Conservation (phyloP, 2,113 vertebrate species). For the Butastur rufipennis region DNA sequence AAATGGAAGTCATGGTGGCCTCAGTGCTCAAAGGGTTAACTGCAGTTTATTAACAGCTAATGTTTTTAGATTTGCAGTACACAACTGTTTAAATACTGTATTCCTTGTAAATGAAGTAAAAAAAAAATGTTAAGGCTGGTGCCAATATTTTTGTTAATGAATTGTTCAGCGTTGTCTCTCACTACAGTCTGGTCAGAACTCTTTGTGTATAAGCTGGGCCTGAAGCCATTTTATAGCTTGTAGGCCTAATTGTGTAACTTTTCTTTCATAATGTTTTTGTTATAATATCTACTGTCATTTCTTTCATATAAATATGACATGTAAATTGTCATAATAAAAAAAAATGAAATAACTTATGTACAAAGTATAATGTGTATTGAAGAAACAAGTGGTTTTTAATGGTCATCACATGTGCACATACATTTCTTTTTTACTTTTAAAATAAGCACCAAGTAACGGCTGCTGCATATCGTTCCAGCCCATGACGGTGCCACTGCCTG, state of each 20-base stretch:
- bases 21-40: conserved; percentile 69
- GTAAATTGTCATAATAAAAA: conserved; percentile 97
- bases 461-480: neutral
- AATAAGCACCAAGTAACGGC: neutral
- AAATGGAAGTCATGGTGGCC: conserved; percentile 56
- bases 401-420: fast-evolving
- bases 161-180: conserved; percentile 84
- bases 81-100: conserved; percentile 74
- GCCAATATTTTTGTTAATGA: conserved; percentile 85
- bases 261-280: conserved; percentile 83
- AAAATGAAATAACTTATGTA: conserved; percentile 68
- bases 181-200: conserved; percentile 76
- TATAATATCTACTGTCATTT: conserved; percentile 87
- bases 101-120: conserved; percentile 77
- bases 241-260: conserved; percentile 82
- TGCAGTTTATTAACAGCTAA: conserved; percentile 69
- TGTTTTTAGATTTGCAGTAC: conserved; percentile 73
- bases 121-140: conserved; percentile 73
- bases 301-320: conserved; percentile 93
- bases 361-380: conserved; percentile 57
- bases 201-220: conserved; percentile 79
- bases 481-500: fast-evolving
- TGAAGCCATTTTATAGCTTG: conserved; percentile 79
- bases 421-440: neutral
- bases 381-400: neutral